A percentile compares a stretch with the other conserved stretches of the same genome.
Conservation (phyloP, 2,113 vertebrate genomes). For the Orientallactaga bullata region DNA sequence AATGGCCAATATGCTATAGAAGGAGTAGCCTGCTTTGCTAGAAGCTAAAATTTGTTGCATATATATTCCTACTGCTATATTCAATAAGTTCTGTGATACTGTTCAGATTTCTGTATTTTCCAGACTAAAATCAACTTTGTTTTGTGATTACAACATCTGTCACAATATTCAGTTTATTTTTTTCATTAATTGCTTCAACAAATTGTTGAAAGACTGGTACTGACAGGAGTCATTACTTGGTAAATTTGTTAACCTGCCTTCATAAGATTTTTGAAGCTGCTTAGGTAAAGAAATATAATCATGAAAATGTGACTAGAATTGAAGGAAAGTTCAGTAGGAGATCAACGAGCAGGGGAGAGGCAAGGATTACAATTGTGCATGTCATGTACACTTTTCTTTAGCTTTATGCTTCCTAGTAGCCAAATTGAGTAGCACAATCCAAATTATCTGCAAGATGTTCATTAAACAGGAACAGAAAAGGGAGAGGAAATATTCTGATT, state of each 20-base stretch:
- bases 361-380: background rate
- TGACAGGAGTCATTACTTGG: background rate
- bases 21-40: background rate
- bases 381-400: background rate
- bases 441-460: background rate
- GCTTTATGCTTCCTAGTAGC: background rate
- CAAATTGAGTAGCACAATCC: background rate
- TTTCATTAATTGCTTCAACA: slow-evolving; percentile 49
- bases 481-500: background rate
- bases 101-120: background rate
- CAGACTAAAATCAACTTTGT: background rate
- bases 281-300: background rate
- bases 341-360: background rate
- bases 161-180: background rate
- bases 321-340: background rate
- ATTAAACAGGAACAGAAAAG: background rate
- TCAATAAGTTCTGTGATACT: background rate
- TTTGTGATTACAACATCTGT: background rate
- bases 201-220: background rate
- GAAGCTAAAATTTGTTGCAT: background rate
- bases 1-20: background rate
- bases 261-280: background rate
- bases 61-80: background rate
- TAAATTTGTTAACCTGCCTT: slow-evolving; percentile 4
- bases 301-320: background rate